Percentiles rank a stretch among this genome's conserved stretches.
Evolutionary conservation across 2,888 invertebrate species (phyloP).

Genomic region (Crioceris asparagi): DNA sequence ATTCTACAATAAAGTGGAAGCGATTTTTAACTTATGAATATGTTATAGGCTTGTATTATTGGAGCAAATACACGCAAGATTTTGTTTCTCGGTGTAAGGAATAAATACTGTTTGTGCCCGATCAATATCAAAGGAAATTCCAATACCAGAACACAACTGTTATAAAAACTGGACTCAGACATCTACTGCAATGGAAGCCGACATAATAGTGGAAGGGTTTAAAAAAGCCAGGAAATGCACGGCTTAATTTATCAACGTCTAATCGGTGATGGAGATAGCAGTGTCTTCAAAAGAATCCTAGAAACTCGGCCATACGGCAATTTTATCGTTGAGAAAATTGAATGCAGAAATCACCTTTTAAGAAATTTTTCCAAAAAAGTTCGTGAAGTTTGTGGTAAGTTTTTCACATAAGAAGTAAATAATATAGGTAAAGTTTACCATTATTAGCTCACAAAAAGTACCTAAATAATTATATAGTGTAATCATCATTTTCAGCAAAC

Average conservation of each 20-base stretch:
- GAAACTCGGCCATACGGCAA: background rate
- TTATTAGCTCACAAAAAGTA: too few species aligned
- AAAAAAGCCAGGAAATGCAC: background rate
- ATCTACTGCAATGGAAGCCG: conserved; percentile 27
- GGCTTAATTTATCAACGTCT: background rate
- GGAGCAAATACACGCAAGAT: background rate
- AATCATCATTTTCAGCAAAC: too few species aligned
- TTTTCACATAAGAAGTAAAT: too few species aligned
- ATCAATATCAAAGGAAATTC: background rate
- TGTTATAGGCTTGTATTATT: background rate
- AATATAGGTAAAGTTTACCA: too few species aligned
- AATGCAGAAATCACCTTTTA: conserved; percentile 1
- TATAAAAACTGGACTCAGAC: conserved; percentile 27
- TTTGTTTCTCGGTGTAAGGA: background rate
- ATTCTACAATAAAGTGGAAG: background rate
- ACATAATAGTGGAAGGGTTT: conserved; percentile 22
- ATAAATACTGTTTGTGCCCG: background rate
- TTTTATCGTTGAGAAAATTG: background rate
- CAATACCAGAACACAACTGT: conserved; percentile 19
- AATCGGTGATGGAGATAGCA: conserved; percentile 1
- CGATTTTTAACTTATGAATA: too few species aligned
- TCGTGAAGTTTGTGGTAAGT: too few species aligned
- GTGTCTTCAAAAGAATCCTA: background rate
- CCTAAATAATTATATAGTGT: too few species aligned
- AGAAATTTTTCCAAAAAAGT: too few species aligned